Base-by-base conservation (phyloP, 1,140 invertebrate species). In the Ruditapes philippinarum region DNA sequence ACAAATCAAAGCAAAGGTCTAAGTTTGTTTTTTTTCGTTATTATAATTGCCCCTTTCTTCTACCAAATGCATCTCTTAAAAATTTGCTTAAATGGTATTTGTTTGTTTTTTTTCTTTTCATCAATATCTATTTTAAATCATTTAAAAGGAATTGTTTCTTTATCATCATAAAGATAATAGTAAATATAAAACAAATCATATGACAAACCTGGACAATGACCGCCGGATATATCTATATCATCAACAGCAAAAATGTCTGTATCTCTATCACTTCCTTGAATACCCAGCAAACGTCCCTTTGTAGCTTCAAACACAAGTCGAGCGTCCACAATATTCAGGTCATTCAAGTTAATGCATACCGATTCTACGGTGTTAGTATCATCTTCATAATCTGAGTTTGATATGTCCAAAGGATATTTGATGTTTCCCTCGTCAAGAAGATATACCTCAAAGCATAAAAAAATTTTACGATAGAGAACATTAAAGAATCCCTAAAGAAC, bases 271-370 rank as follows among this genome's bases (percentile, higher is more conserved):
- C 17, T 19, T 7, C 5, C 28, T 12, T 70, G 11, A 17, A 40
- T 40, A 9, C 31, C 28, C 2, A 54, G 17, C 33, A 70, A 17
- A 25, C 25, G 25, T 1, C 42, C 42, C 54, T 78, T 78, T 19
- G 31, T 36, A 57, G 49, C 25, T 54, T 78, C 74, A 78, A 78
- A 78, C 45, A 78, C 42, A 33, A 78, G 31, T 36, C 45, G 42
- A 4, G 36, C 42, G n/a, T 36, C n/a, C 4, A 31, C 45, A 5
- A 51, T 0, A 4, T 5, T 11, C 25, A 51, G 2, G 31, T 11
- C 28, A 19, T 45, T 22, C 5, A 78, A 4, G 19, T 54, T 31
- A 7, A 78, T 19, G 14, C 74, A 78, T 1, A 78, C 74, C 9
- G 4, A 7, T 74, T 74, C 70, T 19, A n/a, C 65, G 14, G 65